Evolutionary conservation across 2,797 vertebrate species (phyloP), one percentile per base, ranked within the genome.

Genomic region (Arctocebus calabarensis): DNA sequence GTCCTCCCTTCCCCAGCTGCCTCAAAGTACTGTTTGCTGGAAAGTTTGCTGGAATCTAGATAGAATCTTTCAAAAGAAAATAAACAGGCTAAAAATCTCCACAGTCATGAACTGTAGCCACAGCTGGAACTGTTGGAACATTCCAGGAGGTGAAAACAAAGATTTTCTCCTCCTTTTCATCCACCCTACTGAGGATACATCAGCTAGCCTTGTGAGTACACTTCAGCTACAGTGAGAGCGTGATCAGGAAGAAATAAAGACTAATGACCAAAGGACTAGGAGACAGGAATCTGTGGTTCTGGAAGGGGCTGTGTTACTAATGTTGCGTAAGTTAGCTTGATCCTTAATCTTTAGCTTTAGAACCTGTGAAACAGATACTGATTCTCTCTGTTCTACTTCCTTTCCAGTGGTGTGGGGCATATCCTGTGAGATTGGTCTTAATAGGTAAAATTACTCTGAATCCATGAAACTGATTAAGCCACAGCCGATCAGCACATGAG

Each of bases 31-130:
- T 93, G 48, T 96, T 97, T 97, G 93, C 95, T 97, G 95, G 84
- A 95, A 97, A 97, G 95, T 96, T 97, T 94, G 78, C 88, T 96
- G 95, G 95, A 97, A 89, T 97, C 5, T n/a, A 96, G 96, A 97
- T 96, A 96, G 84, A 85, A 96, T 97, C 97, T 97, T 96, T 96
- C 95, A 97, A 97, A 97, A 97, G 96, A 97, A 98, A 96, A 97
- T 85, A 98, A 97, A 97, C 94, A 97, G 96, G 96, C 66, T 74
- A 94, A 92, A 88, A 77, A 86, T 88, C 96, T 91, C 94, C 1
- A 12, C 61, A 96, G 95, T 95, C 89, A 96, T 92, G 96, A 96
- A 96, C 59, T 95, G 87, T 90, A 97, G 95, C 84, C 95, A 96
- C 74, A 95, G 88, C 97, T 97, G 94, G 96, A 96, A 74, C 48